Evolutionary conservation across 2,888 invertebrate genomes (phyloP), one percentile per base, ranked within the genome.

Genomic region (Drosophila merina): DNA sequence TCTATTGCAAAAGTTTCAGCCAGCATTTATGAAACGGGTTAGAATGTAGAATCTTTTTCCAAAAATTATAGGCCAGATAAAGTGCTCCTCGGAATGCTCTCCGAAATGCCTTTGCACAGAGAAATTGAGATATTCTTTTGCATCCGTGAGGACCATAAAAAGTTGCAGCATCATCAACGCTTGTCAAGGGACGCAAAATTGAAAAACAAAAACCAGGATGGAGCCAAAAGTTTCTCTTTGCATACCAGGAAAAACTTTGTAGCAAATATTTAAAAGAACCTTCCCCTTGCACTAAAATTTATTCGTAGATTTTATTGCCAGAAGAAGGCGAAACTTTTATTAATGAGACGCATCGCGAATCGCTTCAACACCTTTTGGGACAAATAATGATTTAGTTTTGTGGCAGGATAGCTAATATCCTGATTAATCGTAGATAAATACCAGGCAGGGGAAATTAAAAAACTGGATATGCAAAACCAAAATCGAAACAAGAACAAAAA

Each of bases 131-230:
- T 82, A 74, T 79, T 70, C 70, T 66, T 62, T 69, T 56, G 68
- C 74, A 66, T 62, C 68, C 66, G 66, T 70, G 49, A 49, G 59
- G 62, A 48, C 60, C 63, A 71, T 77, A 76, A 80, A 80, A 79
- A 80, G 76, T 80, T 82, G 79, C 80, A 77, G 56, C 80, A 79
- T 80, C 80, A 80, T 82, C 82, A 79, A 59, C 57, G 76, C 55
- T 67, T 56, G 48, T 63, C 52, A 45, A 62, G 47, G 74, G 59
- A 62, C 60, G n/a, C 20, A 49, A 57, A 57, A 57, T 62, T 57
- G 26, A 30, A 48, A 57, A 57, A 49, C 20, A 55, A n/a, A 42
- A 36, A 36, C 36, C 4, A 0, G 42, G 30, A 45, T 3, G 38
- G 30, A 40, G 8, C 40, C 48, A 72, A 80, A 80, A 80, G 72